A percentile compares a stretch with the other conserved stretches of the same genome.
Conservation (phyloP, 2,888 invertebrate species). For the Liodrosophila aerea region DNA sequence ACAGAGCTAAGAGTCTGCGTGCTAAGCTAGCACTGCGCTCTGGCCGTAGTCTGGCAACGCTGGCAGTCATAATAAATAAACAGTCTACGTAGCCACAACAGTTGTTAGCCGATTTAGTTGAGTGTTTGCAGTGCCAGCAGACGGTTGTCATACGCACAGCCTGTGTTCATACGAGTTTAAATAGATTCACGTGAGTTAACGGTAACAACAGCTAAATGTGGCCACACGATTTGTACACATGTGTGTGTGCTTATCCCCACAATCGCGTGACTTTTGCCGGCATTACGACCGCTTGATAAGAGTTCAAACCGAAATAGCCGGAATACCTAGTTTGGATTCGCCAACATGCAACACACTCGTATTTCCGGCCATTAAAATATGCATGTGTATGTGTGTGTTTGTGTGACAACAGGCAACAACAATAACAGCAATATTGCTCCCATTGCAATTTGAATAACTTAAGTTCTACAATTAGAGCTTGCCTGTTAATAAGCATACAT, state of each 20-base stretch:
- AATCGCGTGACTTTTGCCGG: conserved; percentile 64
- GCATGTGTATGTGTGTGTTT: not conserved
- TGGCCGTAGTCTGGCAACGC: conserved; percentile 45
- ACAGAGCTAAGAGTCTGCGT: conserved; percentile 33
- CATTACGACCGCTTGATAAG: conserved; percentile 9
- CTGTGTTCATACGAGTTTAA: not conserved
- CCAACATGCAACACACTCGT: conserved; percentile 27
- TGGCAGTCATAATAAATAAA: conserved; percentile 40
- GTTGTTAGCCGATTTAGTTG: conserved; percentile 50
- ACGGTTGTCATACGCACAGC: conserved; percentile 22
- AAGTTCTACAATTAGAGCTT: conserved; percentile 34
- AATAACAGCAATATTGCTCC: conserved; percentile 1
- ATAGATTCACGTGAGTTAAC: not conserved
- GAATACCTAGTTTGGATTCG: conserved; percentile 17
- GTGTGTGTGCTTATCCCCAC: conserved; percentile 42
- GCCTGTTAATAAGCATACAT: conserved; percentile 26
- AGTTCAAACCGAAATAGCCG: conserved; percentile 30
- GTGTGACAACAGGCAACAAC: not conserved
- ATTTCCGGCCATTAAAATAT: not conserved
- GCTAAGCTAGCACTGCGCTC: conserved; percentile 11
- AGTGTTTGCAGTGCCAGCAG: conserved; percentile 27
- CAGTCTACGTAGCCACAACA: conserved; percentile 49
- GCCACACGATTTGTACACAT: conserved; percentile 10
- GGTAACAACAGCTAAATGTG: conserved; percentile 23
- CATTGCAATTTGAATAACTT: conserved; percentile 58